Conservation (phyloP, 1,140 invertebrate genomes). For the Bombus turneri region DNA sequence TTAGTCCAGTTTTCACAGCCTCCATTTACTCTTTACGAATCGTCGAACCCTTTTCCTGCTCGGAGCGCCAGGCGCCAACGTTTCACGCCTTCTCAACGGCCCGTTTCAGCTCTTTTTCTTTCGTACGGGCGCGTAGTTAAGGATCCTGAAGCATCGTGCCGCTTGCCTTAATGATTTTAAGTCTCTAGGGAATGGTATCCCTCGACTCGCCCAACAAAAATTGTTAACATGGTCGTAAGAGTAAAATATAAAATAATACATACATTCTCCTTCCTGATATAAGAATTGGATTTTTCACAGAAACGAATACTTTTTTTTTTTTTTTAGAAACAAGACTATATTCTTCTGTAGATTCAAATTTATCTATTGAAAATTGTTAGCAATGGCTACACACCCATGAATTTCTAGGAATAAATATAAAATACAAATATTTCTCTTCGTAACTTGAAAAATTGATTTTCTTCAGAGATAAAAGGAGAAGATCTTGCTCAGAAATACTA, state of each 20-base stretch:
- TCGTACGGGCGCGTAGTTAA: slow-evolving; percentile 37
- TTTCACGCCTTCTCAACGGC: slow-evolving; percentile 71
- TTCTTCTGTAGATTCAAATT: too few relatives aligned
- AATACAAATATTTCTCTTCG: too few relatives aligned
- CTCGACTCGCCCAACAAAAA: neutral
- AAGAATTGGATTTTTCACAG: too few relatives aligned
- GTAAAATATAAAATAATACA: too few relatives aligned
- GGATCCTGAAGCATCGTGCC: slow-evolving; percentile 34
- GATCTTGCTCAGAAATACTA: too few relatives aligned
- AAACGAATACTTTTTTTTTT: too few relatives aligned
- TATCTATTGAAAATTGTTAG: too few relatives aligned
- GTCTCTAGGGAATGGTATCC: slow-evolving; percentile 32
- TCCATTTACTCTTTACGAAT: slow-evolving; percentile 58
- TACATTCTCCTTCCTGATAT: neutral
- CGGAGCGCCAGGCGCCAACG: slow-evolving; percentile 76
- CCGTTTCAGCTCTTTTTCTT: slow-evolving; percentile 44
- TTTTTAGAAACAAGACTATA: too few relatives aligned
- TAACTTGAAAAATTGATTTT: too few relatives aligned
- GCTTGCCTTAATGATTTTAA: slow-evolving; percentile 49
- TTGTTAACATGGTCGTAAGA: neutral
- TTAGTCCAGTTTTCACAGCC: slow-evolving; percentile 64
- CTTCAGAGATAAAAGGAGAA: too few relatives aligned
- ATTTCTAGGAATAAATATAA: too few relatives aligned
- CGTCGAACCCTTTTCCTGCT: slow-evolving; percentile 66
- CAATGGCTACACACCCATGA: too few relatives aligned